Conservation (phyloP, 2,113 vertebrate species). For the Halcyon malimbica region DNA sequence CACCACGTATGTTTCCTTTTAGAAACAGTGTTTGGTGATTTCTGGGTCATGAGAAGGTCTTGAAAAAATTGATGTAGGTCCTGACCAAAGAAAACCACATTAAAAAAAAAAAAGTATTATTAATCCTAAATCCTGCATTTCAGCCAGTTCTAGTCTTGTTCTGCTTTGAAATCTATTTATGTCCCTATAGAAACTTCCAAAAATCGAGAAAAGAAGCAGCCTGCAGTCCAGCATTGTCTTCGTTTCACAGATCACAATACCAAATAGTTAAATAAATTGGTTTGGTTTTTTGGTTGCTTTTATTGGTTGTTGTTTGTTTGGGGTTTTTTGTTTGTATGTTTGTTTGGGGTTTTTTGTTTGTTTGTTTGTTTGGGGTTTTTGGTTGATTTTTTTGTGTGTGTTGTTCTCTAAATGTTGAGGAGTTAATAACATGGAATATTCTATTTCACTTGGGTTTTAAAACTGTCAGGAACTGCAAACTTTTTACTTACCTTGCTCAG, state of each 20-base stretch:
- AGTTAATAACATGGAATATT: not conserved
- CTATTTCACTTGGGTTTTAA: not conserved
- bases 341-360: too few species aligned
- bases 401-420: not conserved
- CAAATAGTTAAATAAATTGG: not conserved
- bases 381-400: not conserved
- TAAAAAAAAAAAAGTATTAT: not conserved
- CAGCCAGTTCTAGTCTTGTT: not conserved
- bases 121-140: not conserved
- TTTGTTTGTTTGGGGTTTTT: too few species aligned
- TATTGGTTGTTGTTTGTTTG: not conserved
- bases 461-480: not conserved
- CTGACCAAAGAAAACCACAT: constrained; percentile 52
- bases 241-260: not conserved
- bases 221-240: not conserved
- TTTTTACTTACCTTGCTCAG: not conserved
- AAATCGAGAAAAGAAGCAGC: not conserved
- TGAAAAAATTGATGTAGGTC: constrained; percentile 43
- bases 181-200: not conserved
- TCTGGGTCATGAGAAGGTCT: constrained; percentile 58
- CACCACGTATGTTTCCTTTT: constrained; percentile 42
- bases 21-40: constrained; percentile 9
- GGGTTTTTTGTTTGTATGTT: too few species aligned
- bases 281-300: not conserved
- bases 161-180: constrained; percentile 30